Evolutionary conservation across 2,113 vertebrate genomes (phyloP).

Genomic region (Eulacestoma nigropectus): DNA sequence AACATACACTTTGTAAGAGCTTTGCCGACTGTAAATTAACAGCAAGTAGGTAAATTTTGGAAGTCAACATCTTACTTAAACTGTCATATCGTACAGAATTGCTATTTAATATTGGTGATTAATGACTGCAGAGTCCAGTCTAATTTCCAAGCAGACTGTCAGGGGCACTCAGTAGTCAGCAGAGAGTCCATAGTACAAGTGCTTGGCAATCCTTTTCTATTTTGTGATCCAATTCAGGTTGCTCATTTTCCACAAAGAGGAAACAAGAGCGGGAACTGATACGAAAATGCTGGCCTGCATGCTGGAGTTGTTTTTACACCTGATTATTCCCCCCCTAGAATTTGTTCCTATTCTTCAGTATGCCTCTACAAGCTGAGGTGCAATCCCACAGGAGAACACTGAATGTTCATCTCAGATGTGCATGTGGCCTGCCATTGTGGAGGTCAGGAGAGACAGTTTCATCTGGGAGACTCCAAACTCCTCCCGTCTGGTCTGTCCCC

Average conservation of each 20-base stretch:
- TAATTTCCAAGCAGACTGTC: neutral
- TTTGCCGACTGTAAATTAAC: neutral
- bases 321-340: neutral
- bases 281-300: neutral
- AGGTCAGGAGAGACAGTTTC: neutral
- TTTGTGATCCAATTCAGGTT: neutral
- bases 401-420: neutral
- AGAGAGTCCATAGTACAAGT: neutral
- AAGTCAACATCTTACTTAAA: neutral
- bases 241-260: neutral
- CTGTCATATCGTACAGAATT: neutral
- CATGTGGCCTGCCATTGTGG: neutral
- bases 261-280: neutral
- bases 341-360: neutral
- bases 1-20: neutral
- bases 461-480: neutral
- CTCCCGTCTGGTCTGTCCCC: neutral
- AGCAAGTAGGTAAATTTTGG: neutral
- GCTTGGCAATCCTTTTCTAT: neutral
- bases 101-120: neutral
- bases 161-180: neutral
- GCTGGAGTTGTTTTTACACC: neutral
- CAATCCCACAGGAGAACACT: accelerated
- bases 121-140: neutral
- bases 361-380: neutral